Base-by-base conservation (phyloP, 2,113 vertebrate genomes). In the Aegotheles bennettii region DNA sequence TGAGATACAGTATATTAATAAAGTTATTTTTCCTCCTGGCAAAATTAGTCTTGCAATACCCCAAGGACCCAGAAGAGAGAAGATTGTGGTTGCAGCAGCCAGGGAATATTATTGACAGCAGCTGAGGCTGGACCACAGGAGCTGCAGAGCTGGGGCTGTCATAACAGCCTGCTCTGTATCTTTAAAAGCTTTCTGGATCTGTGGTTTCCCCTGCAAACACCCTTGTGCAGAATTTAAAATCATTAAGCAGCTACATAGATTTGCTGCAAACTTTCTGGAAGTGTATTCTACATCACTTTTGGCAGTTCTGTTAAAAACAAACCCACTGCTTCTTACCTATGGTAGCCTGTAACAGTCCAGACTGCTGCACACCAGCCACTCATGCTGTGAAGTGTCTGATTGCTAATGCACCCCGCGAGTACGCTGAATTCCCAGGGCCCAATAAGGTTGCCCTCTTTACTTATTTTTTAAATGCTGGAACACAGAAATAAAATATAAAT, bases 131-230 rank as follows among this genome's bases (percentile, higher is more conserved):
- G 50, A 85, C n/a, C 38, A 79, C 28, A 33, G 57, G 33, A 71
- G 63, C 14, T 40, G 43, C 59, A 75, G 51, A 74, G 36, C 57
- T 70, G 50, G 40, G 42, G 28, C 24, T 88, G 16, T 8, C 1
- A 0, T 15, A 42, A 45, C 50, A 81, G 8, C 36, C 35, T 0
- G 0, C 11, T 59, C 23, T 0, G 0, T 6, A 36, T 33, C 93
- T 43, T 63, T 47, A 31, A 88, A 90, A 79, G 26, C 20, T 85
- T 59, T 56, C 71, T 84, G 59, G 40, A 69, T 48, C 36, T 21
- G 10, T 8, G 5, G 69, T 45, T 86, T 40, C 38, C 42, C 54
- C 38, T 42, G 36, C 64, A 89, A 76, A 77, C 11, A 75, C 50
- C 36, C 16, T 36, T 53, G 36, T 86, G 45, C 43, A 56, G 74